A percentile compares a stretch with the other conserved stretches of the same genome.
Conservation (phyloP, 2,888 invertebrate species). For the Hanleya hanleyi region DNA sequence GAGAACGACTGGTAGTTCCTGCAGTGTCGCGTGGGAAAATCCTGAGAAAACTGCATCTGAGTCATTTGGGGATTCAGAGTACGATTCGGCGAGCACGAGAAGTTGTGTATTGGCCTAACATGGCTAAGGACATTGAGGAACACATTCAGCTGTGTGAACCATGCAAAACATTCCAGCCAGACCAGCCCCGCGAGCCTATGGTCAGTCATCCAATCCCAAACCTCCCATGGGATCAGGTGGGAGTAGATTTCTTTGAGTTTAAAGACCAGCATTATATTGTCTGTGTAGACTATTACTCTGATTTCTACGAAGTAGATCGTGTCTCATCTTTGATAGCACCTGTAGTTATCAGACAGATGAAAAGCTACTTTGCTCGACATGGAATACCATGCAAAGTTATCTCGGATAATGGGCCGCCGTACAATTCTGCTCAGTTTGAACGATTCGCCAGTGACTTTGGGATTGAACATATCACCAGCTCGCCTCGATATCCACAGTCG, state of each 20-base stretch:
- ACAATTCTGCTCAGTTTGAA: slow-evolving; percentile 11
- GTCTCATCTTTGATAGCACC: slow-evolving; percentile 1
- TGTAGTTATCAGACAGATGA: slow-evolving; percentile 9
- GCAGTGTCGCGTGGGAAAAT: not conserved
- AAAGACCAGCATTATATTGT: slow-evolving; percentile 6
- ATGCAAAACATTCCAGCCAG: not conserved
- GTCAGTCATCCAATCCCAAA: not conserved
- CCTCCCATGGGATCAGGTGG: slow-evolving; percentile 1
- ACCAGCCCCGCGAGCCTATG: not conserved
- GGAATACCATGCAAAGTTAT: slow-evolving; percentile 18
- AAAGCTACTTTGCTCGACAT: slow-evolving; percentile 22
- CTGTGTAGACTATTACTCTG: slow-evolving; percentile 12
- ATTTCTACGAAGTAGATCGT: slow-evolving; percentile 9
- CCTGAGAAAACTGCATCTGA: not conserved
- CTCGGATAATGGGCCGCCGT: slow-evolving; percentile 22
- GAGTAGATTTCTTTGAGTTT: slow-evolving; percentile 9
- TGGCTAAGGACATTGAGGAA: not conserved
- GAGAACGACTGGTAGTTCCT: slow-evolving; percentile 19
- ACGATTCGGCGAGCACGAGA: not conserved
- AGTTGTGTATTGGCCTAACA: not conserved
- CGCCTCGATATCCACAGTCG: slow-evolving; percentile 16
- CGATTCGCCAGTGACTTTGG: slow-evolving; percentile 6
- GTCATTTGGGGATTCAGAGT: slow-evolving; percentile 12
- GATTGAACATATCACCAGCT: not conserved
- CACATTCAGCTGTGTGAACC: not conserved